Evolutionary conservation across 2,797 vertebrate genomes (phyloP).

Genomic region (Acanthurus leucopareius): DNA sequence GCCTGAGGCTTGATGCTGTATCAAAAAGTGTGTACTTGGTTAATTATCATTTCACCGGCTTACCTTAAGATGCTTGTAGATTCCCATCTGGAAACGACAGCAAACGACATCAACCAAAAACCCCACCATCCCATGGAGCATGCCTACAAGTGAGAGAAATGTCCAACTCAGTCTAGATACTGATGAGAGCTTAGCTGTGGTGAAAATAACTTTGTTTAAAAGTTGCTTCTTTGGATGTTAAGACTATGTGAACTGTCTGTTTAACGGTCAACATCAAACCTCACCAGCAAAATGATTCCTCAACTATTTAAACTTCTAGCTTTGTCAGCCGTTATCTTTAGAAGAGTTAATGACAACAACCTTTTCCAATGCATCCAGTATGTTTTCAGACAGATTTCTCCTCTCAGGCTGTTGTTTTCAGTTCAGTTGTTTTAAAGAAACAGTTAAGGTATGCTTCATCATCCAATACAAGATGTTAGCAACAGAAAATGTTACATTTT

Average conservation of each 20-base stretch:
- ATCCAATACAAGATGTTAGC: too few species aligned
- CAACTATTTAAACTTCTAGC: neutral
- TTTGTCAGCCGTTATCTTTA: too few species aligned
- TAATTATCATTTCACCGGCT: slow-evolving; percentile 5
- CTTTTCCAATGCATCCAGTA: neutral
- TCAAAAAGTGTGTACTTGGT: neutral
- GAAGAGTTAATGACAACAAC: neutral
- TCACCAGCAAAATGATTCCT: neutral
- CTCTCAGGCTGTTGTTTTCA: neutral
- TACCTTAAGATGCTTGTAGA: slow-evolving; percentile 85
- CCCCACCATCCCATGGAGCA: slow-evolving; percentile 93
- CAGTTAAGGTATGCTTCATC: neutral
- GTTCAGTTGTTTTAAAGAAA: neutral
- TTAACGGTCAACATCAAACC: neutral
- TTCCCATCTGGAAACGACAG: slow-evolving; percentile 94
- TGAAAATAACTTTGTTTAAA: neutral
- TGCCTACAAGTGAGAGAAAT: slow-evolving; percentile 83
- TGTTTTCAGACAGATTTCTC: neutral
- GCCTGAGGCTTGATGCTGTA: neutral
- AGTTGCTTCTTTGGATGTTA: neutral
- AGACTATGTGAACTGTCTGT: neutral
- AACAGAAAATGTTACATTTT: too few species aligned
- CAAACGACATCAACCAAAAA: slow-evolving; percentile 93
- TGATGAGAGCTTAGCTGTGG: neutral
- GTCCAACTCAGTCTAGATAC: neutral